A percentile compares a stretch with the other conserved stretches of the same genome.
phyloP scores from a whole-genome alignment of 2,113 vertebrate species.

The Rousettus leschenaultii region DNA sequence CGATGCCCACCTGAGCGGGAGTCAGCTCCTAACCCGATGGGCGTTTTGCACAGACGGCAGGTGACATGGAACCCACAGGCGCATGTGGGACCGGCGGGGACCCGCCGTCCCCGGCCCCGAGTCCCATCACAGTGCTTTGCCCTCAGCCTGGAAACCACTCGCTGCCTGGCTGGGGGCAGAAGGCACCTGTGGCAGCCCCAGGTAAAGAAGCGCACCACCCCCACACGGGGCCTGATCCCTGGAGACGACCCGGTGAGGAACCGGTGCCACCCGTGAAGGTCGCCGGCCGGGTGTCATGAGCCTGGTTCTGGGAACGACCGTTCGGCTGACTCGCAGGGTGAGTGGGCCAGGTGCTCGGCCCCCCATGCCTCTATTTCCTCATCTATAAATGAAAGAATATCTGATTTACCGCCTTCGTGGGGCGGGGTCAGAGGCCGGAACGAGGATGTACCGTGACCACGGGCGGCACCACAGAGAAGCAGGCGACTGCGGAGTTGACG shows the following conservation, averaged over 20 bases:
- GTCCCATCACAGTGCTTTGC: rapidly evolving
- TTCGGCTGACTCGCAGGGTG: rapidly evolving
- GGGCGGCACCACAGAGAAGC: background rate
- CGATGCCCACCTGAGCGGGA: background rate
- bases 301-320: background rate
- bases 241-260: background rate
- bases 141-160: background rate
- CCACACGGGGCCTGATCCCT: rapidly evolving
- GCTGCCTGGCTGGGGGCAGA: background rate
- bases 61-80: rapidly evolving
- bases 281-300: background rate
- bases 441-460: rapidly evolving
- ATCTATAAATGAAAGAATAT: background rate
- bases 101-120: background rate
- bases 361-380: background rate
- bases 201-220: rapidly evolving
- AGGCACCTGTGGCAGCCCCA: background rate
- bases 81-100: rapidly evolving
- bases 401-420: background rate
- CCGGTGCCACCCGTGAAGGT: background rate
- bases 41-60: background rate
- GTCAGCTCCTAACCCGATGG: background rate
- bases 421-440: background rate
- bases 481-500: background rate
- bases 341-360: too few relatives aligned